Evolutionary conservation across 2,797 vertebrate genomes (phyloP), one percentile per base, ranked within the genome.

Genomic region (Columba guinea): DNA sequence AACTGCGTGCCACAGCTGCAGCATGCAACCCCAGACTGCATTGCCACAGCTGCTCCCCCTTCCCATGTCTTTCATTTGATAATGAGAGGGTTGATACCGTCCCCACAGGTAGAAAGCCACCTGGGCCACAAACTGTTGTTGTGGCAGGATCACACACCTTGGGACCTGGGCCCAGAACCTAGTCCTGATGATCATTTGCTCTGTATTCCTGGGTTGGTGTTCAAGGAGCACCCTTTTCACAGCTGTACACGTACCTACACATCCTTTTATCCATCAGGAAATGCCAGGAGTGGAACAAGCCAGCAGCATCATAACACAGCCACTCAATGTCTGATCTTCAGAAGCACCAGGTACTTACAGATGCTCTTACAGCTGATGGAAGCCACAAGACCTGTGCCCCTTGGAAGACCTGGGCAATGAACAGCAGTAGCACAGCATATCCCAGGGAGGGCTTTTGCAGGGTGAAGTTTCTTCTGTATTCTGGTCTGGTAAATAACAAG

Each of bases 241-340:
- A 39, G 63, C 73, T 37, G n/a, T 34, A 13, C 39, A 1, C 32
- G 2, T 55, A 35, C 23, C 11, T 22, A 32, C 0, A 1, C 21
- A 56, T 82, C 67, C 30, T 52, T 79, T 51, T 23, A 87, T 48
- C 85, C 69, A 13, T 46, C 49, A 19, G 59, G 67, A 78, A 79
- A 69, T 37, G 49, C 14, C 7, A 35, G 78, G 20, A 67, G 32
- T 21, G 23, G 63, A 87, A 39, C 13, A 7, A 84, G 79, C 58
- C 73, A 74, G 77, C 32, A 68, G 62, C 60, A n/a, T 34, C 1
- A 2, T 34, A 52, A 35, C n/a, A 23, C 48, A 69, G 70, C 41
- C 65, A 84, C 65, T 82, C 14, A 1, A 56, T 35, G 49, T 26
- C 63, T 89, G 75, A 80, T 78, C 87, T 80, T 67, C 53, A 28